phyloP scores from a whole-genome alignment of 2,797 vertebrate species.

The Sebastes reedi region DNA sequence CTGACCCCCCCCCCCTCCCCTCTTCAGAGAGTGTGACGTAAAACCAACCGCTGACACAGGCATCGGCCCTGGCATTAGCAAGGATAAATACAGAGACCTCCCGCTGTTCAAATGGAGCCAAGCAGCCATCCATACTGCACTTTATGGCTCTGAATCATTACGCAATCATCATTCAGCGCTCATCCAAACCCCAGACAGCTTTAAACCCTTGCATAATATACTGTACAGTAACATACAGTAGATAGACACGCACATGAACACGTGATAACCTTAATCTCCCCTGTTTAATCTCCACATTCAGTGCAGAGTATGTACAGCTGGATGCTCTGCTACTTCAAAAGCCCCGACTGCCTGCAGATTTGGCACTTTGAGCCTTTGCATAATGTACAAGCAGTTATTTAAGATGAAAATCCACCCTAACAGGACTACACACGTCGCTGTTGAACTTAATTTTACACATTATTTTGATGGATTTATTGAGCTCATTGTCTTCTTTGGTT shows the following conservation, averaged over 20 bases:
- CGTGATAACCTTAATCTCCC: conserved; percentile 60
- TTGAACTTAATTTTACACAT: conserved; percentile 2
- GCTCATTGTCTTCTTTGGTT: not conserved
- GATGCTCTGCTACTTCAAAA: conserved; percentile 64
- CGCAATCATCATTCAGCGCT: conserved; percentile 43
- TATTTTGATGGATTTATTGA: not conserved
- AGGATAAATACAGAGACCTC: conserved; percentile 35
- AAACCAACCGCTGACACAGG: conserved; percentile 19
- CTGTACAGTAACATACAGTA: conserved; percentile 52
- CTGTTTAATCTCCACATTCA: conserved; percentile 67
- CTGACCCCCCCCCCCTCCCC: not conserved
- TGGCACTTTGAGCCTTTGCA: conserved; percentile 49
- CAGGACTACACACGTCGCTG: conserved; percentile 5
- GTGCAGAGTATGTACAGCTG: conserved; percentile 40
- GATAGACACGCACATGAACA: conserved; percentile 35
- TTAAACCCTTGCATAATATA: conserved; percentile 60
- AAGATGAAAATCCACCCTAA: conserved; percentile 50
- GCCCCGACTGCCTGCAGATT: conserved; percentile 50
- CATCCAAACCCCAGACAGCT: conserved; percentile 38
- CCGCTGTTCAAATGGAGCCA: conserved; percentile 26
- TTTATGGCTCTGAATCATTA: conserved; percentile 49
- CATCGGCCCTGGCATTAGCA: conserved; percentile 9
- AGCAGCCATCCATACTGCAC: conserved; percentile 40
- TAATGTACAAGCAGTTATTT: conserved; percentile 47
- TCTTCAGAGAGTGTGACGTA: not conserved